Evolutionary conservation across 2,113 vertebrate genomes (phyloP), one percentile per base, ranked within the genome.

Genomic region (Mionectes macconnelli): DNA sequence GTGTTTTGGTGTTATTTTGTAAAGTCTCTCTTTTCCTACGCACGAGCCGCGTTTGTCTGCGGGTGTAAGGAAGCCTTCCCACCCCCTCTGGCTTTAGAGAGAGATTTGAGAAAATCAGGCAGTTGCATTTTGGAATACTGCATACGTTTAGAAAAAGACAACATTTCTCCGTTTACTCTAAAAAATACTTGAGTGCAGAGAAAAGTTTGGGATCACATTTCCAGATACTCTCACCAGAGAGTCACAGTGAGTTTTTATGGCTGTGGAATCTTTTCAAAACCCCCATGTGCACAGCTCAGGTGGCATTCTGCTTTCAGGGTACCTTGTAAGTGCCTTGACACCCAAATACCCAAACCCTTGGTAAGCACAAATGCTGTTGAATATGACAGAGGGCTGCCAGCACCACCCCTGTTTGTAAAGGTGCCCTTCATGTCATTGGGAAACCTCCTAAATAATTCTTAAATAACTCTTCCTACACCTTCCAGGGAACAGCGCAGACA

Each of bases 21-120:
- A 64, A 93, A 95, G 91, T 89, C 84, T 93, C 86, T 96, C 93
- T 96, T 83, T 86, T 88, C 85, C 85, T 88, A 63, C n/a, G 47
- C 86, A 59, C 0, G 5, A 92, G 55, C 82, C 82, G 72, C 55
- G 18, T 90, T 96, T 77, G 67, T 50, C 45, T 37, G 84, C 73
- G 68, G 70, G 50, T 90, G 80, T 37, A 56, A 77, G 62, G 77
- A 91, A 94, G 62, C 45, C 53, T 50, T 93, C 87, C 94, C 78
- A 72, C 84, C 59, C 11, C 1, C 76, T 63, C 57, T 14, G 80
- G 89, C 55, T 86, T 74, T 40, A 37, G 63, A 81, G 42, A 66
- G 23, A 67, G 67, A 37, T 74, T 59, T 68, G 80, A 84, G 77
- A 77, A 73, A 79, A 94, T n/a, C n/a, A n/a, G n/a, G 76, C 70